Evolutionary conservation across 53 echinoderm and acorn worm genomes (phyloP).

Genomic region (Mesocentrotus franciscanus): DNA sequence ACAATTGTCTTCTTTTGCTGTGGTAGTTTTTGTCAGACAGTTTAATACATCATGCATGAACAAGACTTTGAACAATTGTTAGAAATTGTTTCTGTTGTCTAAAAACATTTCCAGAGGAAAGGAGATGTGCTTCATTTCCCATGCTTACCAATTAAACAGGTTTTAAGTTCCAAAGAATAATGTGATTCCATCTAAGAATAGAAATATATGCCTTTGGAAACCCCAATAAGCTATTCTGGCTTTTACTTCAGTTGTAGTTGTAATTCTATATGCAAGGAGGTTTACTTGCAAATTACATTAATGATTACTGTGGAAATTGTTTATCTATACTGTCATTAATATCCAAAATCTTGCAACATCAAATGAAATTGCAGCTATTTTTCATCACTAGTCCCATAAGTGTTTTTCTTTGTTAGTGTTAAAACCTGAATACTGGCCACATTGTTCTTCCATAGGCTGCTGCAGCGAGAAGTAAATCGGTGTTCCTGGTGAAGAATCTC

Average conservation of each 20-base stretch:
- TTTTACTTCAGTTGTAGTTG: not conserved
- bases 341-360: too few relatives aligned
- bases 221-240: not conserved
- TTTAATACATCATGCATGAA: too few relatives aligned
- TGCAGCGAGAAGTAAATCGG: slow-evolving; percentile 88
- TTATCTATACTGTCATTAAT: too few relatives aligned
- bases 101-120: not conserved
- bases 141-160: not conserved
- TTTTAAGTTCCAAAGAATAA: not conserved
- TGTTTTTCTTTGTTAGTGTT: not conserved
- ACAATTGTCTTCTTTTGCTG: not conserved
- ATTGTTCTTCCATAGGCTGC: slow-evolving; percentile 72
- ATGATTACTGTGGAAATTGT: too few relatives aligned
- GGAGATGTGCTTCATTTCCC: not conserved
- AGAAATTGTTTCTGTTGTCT: too few relatives aligned
- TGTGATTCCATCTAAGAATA: not conserved
- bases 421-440: not conserved
- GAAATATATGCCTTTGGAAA: not conserved
- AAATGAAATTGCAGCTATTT: not conserved
- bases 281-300: too few relatives aligned
- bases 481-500: slow-evolving; percentile 89
- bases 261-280: too few relatives aligned
- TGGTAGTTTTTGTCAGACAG: too few relatives aligned
- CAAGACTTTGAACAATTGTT: too few relatives aligned
- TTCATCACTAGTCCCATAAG: not conserved